Percentiles rank a stretch among this genome's conserved stretches.
phyloP scores from a whole-genome alignment of 2,797 vertebrate genomes.

The Acipenser oxyrinchus region DNA sequence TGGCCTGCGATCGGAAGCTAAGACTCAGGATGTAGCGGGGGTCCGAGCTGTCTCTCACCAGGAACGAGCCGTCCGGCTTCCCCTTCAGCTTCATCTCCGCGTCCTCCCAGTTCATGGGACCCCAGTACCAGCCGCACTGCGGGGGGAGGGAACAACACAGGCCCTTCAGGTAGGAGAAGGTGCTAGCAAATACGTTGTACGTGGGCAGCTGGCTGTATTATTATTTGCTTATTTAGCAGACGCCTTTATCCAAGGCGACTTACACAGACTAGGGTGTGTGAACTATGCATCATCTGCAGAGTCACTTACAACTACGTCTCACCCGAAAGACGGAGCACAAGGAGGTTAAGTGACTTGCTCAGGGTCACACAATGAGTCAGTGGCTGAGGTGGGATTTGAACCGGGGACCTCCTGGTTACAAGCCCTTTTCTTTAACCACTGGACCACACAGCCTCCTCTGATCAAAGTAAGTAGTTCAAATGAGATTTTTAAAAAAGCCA shows the following conservation, averaged over 20 bases:
- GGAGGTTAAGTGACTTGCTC: no score
- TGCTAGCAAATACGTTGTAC: not conserved
- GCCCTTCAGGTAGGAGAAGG: not conserved
- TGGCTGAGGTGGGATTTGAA: no score
- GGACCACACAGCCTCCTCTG: no score
- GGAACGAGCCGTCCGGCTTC: slow-evolving; percentile 86
- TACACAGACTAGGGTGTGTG: not conserved
- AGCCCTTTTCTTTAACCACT: no score
- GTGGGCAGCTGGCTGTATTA: no score
- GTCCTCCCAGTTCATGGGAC: slow-evolving; percentile 96
- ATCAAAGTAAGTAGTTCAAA: no score
- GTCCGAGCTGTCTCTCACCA: slow-evolving; percentile 92
- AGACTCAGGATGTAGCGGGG: slow-evolving; percentile 94
- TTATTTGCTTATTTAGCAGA: not conserved
- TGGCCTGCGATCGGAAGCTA: slow-evolving; percentile 90
- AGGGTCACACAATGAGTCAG: no score
- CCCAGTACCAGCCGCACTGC: slow-evolving; percentile 96
- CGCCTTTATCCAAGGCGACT: not conserved
- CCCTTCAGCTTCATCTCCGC: slow-evolving; percentile 95
- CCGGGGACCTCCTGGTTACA: no score
- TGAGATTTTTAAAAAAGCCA: not conserved
- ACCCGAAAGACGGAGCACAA: no score
- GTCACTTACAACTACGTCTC: no score
- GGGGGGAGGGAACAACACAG: slow-evolving; percentile 1
- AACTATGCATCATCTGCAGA: no score